These are phyloP conservation scores for Stenotaenia linearis DNA, from an alignment of 2,888 invertebrate genomes.

Conservation along the genomic window DNA sequence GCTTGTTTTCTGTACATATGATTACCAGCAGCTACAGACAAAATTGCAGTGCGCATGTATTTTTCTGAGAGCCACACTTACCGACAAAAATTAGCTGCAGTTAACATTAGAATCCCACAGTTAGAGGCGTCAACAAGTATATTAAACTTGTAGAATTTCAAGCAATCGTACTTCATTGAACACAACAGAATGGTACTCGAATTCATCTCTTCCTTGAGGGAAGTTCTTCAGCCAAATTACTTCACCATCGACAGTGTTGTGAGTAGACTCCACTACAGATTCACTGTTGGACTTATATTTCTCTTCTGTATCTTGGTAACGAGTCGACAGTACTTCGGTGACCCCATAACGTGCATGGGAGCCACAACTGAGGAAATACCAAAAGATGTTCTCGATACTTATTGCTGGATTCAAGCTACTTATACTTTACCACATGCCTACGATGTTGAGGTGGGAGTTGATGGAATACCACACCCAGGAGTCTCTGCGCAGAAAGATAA, in stretches of 20 bases:
- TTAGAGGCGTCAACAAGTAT: background rate
- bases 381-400: constrained; percentile 84
- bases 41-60: no score
- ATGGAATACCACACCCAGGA: constrained; percentile 52
- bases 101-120: background rate
- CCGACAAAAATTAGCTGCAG: background rate
- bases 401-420: constrained; percentile 86
- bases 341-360: constrained; percentile 40
- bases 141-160: no score
- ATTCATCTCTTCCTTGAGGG: background rate
- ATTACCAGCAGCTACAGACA: no score
- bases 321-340: constrained; percentile 40
- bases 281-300: constrained; percentile 35
- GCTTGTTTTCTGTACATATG: no score
- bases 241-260: constrained; percentile 31
- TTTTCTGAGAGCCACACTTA: no score
- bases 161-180: background rate
- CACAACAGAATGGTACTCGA: constrained; percentile 33
- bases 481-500: constrained; percentile 52
- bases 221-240: background rate
- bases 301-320: constrained; percentile 39
- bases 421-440: constrained; percentile 67
- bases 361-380: constrained; percentile 54
- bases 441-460: constrained; percentile 38
- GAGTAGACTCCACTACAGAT: constrained; percentile 32